These are phyloP conservation scores for Eulimnadia texana DNA, from an alignment of 1,140 invertebrate genomes.

Conservation along the genomic window DNA sequence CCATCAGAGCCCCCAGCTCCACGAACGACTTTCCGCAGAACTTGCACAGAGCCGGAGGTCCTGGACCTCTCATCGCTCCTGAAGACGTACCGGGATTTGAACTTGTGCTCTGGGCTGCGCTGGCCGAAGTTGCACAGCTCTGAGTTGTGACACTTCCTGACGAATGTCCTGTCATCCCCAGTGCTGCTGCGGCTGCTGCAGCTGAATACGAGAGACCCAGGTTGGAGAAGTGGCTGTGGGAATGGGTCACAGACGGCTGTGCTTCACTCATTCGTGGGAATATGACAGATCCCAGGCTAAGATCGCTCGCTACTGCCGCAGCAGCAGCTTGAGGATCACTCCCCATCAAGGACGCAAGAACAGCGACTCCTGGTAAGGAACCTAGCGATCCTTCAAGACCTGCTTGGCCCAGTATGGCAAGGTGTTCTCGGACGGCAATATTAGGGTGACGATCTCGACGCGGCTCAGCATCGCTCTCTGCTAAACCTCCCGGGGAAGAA, in stretches of 20 bases:
- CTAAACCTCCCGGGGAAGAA: not conserved
- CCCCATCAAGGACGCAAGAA: constrained; percentile 7
- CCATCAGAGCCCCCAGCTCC: constrained; percentile 67
- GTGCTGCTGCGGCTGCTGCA: not conserved
- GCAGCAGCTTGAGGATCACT: not conserved
- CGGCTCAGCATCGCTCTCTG: not conserved
- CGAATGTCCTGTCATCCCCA: constrained; percentile 25
- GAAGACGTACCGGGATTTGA: constrained; percentile 1
- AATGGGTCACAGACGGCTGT: not conserved
- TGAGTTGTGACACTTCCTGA: constrained; percentile 28
- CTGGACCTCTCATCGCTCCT: constrained; percentile 30
- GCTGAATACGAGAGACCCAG: not conserved
- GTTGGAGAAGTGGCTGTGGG: not conserved
- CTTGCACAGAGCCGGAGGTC: constrained; percentile 53
- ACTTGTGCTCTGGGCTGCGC: constrained; percentile 19
- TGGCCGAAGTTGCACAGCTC: constrained; percentile 15
- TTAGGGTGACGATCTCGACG: not conserved
- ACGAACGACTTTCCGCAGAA: constrained; percentile 80
- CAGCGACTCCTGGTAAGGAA: not conserved
- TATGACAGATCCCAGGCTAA: constrained; percentile 3
- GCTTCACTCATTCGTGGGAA: constrained; percentile 4
- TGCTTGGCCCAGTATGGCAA: not conserved
- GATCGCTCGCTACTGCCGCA: not conserved
- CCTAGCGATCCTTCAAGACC: not conserved
- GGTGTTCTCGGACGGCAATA: constrained; percentile 1